phyloP scores from a whole-genome alignment of 2,888 invertebrate species.

The Diaperis boleti region DNA sequence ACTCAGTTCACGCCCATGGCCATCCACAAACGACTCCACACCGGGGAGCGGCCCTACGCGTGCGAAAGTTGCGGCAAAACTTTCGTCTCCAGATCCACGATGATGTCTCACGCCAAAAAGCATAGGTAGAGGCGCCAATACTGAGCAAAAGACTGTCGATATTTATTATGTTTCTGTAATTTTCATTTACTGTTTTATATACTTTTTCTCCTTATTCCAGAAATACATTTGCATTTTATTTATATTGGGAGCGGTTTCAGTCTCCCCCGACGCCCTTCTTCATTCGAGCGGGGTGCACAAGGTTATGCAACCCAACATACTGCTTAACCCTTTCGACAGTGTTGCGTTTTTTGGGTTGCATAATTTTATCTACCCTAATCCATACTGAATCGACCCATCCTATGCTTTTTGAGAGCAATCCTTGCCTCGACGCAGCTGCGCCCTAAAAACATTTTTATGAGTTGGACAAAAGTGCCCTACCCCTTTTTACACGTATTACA shows the following conservation, averaged over 20 bases:
- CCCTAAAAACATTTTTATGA: too few species aligned
- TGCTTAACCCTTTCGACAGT: too few species aligned
- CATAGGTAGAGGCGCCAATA: conserved; percentile 55
- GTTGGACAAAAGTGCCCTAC: too few species aligned
- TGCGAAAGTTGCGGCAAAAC: conserved; percentile 72
- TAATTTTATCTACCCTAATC: too few species aligned
- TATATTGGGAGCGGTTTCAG: conserved; percentile 4
- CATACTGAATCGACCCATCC: too few species aligned
- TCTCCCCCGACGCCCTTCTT: background rate
- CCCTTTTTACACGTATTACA: too few species aligned
- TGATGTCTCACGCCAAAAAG: conserved; percentile 72
- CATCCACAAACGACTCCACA: conserved; percentile 73
- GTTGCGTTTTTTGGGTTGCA: too few species aligned
- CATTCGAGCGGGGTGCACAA: too few species aligned
- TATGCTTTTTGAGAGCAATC: too few species aligned
- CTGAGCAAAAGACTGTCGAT: conserved; percentile 38
- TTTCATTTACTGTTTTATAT: conserved; percentile 30
- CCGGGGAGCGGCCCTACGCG: conserved; percentile 72
- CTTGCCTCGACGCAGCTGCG: too few species aligned
- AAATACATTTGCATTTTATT: conserved; percentile 26
- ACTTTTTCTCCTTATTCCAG: conserved; percentile 8
- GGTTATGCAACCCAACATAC: too few species aligned
- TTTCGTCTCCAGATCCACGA: conserved; percentile 72
- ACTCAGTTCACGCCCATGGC: conserved; percentile 76
- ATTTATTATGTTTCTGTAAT: conserved; percentile 34